Base-by-base conservation (phyloP, 2,113 vertebrate species). In the Dascyllus trimaculatus region DNA sequence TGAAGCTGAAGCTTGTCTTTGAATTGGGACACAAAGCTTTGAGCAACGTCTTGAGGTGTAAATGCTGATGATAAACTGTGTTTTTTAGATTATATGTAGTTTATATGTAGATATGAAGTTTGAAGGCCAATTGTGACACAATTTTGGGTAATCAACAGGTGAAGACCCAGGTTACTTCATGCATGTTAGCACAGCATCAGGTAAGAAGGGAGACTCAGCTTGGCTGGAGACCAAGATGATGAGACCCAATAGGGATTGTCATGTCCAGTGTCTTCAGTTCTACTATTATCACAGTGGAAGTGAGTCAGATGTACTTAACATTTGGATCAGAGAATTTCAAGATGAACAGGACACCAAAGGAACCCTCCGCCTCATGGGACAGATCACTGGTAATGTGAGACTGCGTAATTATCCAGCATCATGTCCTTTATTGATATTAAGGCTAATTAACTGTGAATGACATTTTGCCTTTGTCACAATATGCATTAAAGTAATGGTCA, bases 251-350 rank as follows among this genome's bases (percentile, higher is more conserved):
- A 93, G 80, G 89, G 91, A 78, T 0, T 85, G 88, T 65, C 63
- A 46, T 13, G 57, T 95, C 32, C 96, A 97, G 88, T 97, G 97
- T 72, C 86, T 97, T 76, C 93, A 97, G 67, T 97, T 97, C 86
- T 97, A 94, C 88, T 94, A 96, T 56, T 95, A 93, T 45, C 40
- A 95, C 80, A 96, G 88, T 0, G 95, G 96, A n/a, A 85, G 66
- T 0, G 7, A 82, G 77, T 81, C 38, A 0, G 95, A 96, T 1
- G 2, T 7, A 5, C 92, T 97, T 24, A 92, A 92, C 24, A 88
- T 98, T 74, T 95, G 89, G 72, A 71, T 96, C 52, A 94, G 91
- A 84, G 93, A 96, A 54, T 97, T 88, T 72, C 1, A 77, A 4
- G 2, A 81, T 13, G 24, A 56, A 1, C 0, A 0, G 0, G 61